Evolutionary conservation across 2,888 invertebrate genomes (phyloP), one percentile per base, ranked within the genome.

Genomic region (Anaspis maculata): DNA sequence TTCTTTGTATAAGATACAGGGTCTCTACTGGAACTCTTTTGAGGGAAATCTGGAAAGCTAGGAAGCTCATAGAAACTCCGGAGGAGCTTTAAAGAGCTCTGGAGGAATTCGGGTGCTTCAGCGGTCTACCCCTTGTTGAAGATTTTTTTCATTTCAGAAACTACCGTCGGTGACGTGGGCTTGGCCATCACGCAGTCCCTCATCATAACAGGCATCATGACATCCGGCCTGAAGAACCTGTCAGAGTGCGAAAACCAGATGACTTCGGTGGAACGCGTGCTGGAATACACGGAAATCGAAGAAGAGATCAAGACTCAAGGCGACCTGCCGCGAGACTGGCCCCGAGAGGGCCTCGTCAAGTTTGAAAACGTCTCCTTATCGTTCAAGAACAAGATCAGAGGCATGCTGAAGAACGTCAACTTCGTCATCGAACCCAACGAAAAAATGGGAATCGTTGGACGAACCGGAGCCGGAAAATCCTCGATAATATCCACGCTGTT

Each of bases 191-290:
- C 69, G 0, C 70, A 71, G 52, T 57, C 66, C 3, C 56, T 67
- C 13, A 48, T 54, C 2, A 70, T 87, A 39, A 83, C 83, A 0
- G 81, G 82, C n/a, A 62, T 67, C 60, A 45, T 76, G 47, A 73
- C 74, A 53, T 74, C 71, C 71, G 72, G 68, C 2, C 67, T 76
- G 24, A 70, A 91, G 3, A 91, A 92, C 61, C 89, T 88, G 48
- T 86, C 92, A 0, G 92, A 92, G 60, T 61, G 61, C 3, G 64
- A 64, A 60, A 89, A 86, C 54, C 82, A 79, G 46, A 86, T 89
- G 87, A 88, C 86, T 3, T 82, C 86, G n/a, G n/a, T n/a, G n/a
- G n/a, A n/a, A n/a, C n/a, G n/a, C n/a, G n/a, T n/a, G n/a, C n/a
- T n/a, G n/a, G 65, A 65, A 46, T 64, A 65, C 32, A 57, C 71